A percentile compares a stretch with the other conserved stretches of the same genome.
Evolutionary conservation across 2,797 vertebrate species (phyloP).

Genomic region (Oreonectes daqikongensis): DNA sequence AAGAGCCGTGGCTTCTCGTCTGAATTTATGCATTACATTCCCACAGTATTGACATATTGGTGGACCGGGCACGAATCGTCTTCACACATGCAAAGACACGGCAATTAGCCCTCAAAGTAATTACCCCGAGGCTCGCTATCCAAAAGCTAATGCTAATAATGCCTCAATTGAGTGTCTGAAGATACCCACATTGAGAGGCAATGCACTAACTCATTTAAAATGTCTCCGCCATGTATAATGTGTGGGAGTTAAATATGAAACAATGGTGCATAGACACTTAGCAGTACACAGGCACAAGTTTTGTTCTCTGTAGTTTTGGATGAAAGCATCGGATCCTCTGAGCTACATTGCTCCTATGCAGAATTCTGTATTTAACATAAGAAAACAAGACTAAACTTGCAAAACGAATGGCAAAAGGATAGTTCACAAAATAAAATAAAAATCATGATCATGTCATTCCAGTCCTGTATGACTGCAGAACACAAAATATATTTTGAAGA

Average conservation of each 20-base stretch:
- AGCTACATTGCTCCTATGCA: neutral
- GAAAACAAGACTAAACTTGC: neutral
- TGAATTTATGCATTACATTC: constrained; percentile 58
- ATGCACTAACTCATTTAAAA: constrained; percentile 11
- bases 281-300: neutral
- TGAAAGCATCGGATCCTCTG: neutral
- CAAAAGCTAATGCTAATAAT: constrained; percentile 48
- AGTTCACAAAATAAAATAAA: no score
- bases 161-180: constrained; percentile 37
- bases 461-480: no score
- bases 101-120: constrained; percentile 62
- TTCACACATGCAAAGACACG: constrained; percentile 54
- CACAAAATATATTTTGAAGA: no score
- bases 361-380: neutral
- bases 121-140: constrained; percentile 48
- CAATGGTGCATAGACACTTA: constrained; percentile 8
- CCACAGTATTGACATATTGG: constrained; percentile 52
- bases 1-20: constrained; percentile 49
- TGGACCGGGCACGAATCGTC: constrained; percentile 34
- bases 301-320: neutral
- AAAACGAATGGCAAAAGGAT: no score
- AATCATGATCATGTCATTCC: no score
- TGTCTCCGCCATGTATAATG: constrained; percentile 9
- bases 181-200: constrained; percentile 18
- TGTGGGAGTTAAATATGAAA: constrained; percentile 13